These are phyloP conservation scores for Callorhinus ursinus DNA, from an alignment of 2,113 vertebrate genomes.

Conservation along the genomic window DNA sequence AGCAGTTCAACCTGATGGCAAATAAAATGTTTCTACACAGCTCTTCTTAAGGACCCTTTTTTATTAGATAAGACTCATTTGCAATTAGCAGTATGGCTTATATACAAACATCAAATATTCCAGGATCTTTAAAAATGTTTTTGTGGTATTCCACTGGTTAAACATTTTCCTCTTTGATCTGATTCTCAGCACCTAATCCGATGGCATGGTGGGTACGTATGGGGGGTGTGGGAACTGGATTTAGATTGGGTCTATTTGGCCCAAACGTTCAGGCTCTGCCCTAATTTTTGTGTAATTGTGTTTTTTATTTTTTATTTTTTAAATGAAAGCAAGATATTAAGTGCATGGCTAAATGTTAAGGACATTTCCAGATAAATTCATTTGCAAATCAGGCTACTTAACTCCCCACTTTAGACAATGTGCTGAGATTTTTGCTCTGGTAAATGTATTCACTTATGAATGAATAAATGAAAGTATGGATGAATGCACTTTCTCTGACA, in stretches of 20 bases:
- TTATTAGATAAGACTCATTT: slow-evolving; percentile 12
- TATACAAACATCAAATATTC: slow-evolving; percentile 19
- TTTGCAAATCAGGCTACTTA: slow-evolving; percentile 39
- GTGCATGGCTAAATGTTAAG: slow-evolving; percentile 27
- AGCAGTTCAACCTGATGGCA: neutral
- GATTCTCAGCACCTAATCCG: neutral
- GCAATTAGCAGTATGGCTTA: slow-evolving; percentile 45
- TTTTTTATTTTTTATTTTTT: neutral
- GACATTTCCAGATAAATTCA: slow-evolving; percentile 64
- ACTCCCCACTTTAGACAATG: slow-evolving; percentile 24
- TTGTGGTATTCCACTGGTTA: neutral
- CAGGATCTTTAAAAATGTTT: slow-evolving; percentile 28
- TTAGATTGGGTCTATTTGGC: neutral
- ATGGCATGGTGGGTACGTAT: neutral
- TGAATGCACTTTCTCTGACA: neutral
- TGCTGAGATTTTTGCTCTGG: slow-evolving; percentile 14
- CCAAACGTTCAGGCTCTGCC: slow-evolving; percentile 30
- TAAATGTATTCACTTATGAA: slow-evolving; percentile 16
- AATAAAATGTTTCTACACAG: neutral
- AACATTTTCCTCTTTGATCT: neutral
- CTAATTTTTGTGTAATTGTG: slow-evolving; percentile 50
- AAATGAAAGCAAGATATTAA: neutral
- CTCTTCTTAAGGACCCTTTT: neutral
- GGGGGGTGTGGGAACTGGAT: neutral
- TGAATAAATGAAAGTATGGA: neutral